Conservation (phyloP, 1,140 invertebrate species). For the Nasonia longicornis region DNA sequence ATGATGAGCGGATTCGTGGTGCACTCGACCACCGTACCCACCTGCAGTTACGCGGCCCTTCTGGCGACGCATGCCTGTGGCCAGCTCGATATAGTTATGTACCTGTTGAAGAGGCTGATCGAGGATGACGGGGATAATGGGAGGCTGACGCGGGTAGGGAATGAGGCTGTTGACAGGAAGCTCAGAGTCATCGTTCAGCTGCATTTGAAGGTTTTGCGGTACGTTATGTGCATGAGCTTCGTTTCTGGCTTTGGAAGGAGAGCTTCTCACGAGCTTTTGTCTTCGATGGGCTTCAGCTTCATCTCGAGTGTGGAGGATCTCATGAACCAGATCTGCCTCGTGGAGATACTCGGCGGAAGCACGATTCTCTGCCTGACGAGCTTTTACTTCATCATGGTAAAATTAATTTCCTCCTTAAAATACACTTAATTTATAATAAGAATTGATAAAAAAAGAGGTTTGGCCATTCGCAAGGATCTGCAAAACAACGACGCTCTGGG, state of each 20-base stretch:
- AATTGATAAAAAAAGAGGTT: neutral
- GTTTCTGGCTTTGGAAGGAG: neutral
- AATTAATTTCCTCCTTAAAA: neutral
- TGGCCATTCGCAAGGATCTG: neutral
- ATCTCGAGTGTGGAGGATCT: conserved; percentile 2
- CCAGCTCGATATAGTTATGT: conserved; percentile 50
- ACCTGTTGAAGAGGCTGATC: conserved; percentile 43
- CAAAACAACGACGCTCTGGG: conserved; percentile 1
- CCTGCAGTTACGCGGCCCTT: conserved; percentile 50
- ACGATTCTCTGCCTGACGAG: conserved; percentile 15
- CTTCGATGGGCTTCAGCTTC: neutral
- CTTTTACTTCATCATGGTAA: conserved; percentile 23
- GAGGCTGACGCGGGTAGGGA: neutral
- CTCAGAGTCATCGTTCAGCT: conserved; percentile 6
- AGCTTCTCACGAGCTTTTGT: neutral
- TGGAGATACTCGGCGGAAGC: conserved; percentile 6
- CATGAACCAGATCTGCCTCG: neutral
- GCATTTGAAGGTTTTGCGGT: conserved; percentile 16
- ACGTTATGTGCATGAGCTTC: neutral
- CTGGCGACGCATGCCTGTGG: conserved; percentile 54
- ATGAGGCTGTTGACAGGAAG: neutral
- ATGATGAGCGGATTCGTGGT: conserved; percentile 47
- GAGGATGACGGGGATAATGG: neutral
- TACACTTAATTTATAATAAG: neutral
- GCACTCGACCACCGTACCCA: conserved; percentile 47